Conservation (phyloP, 1,140 invertebrate species). For the Drosophila pseudoobscura region DNA sequence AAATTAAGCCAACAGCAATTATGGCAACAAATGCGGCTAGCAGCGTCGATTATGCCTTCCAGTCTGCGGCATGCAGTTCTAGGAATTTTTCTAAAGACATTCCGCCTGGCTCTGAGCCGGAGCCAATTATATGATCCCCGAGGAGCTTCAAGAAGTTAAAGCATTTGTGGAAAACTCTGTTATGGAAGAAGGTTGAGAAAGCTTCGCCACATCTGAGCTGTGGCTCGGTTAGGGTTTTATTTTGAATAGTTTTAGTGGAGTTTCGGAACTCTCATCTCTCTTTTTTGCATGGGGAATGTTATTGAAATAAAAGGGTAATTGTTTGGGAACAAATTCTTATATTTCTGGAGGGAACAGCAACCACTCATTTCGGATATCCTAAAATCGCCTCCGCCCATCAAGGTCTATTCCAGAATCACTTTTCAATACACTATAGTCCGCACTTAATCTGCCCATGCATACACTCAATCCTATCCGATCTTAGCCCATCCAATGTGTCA, state of each 20-base stretch:
- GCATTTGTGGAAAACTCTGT: too few species aligned
- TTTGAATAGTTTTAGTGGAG: too few species aligned
- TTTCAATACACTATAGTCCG: not conserved
- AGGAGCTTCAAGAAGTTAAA: constrained; percentile 22
- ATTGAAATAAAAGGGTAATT: too few species aligned
- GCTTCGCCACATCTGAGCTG: too few species aligned
- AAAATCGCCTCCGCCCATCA: too few species aligned
- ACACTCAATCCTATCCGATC: constrained; percentile 17
- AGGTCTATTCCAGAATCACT: constrained; percentile 3
- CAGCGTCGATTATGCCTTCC: constrained; percentile 65
- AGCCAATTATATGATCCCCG: constrained; percentile 36
- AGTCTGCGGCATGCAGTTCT: constrained; percentile 42
- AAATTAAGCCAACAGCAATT: constrained; percentile 81
- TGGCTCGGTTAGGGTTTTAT: too few species aligned
- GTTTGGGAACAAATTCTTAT: too few species aligned
- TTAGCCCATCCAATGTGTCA: constrained; percentile 35
- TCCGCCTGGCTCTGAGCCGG: constrained; percentile 12
- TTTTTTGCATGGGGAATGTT: too few species aligned
- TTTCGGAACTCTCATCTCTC: too few species aligned
- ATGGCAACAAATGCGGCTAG: constrained; percentile 76
- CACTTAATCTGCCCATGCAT: constrained; percentile 25
- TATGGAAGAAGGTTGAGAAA: too few species aligned
- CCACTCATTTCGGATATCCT: too few species aligned
- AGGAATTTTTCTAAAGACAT: constrained; percentile 56
- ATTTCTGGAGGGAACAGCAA: too few species aligned